phyloP scores from a whole-genome alignment of 1,140 invertebrate genomes.

The Cepaea nemoralis region DNA sequence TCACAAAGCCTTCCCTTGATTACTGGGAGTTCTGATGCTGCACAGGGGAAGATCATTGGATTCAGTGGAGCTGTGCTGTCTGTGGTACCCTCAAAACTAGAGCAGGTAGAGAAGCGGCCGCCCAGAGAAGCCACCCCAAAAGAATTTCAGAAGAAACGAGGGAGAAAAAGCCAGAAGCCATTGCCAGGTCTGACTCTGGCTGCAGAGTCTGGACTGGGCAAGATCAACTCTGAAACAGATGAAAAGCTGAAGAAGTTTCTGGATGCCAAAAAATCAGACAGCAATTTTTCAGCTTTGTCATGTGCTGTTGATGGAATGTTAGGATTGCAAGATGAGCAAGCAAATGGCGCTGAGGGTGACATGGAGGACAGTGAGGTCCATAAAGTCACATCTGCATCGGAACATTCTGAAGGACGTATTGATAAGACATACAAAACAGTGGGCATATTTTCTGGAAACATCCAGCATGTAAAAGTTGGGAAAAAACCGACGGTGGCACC shows the following conservation, averaged over 20 bases:
- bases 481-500: not conserved
- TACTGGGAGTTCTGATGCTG: not conserved
- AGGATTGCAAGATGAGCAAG: not conserved
- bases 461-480: conserved; percentile 28
- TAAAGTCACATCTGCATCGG: not conserved
- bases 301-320: not conserved
- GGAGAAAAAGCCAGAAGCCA: not conserved
- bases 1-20: not conserved
- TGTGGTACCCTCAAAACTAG: conserved; percentile 1
- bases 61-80: conserved; percentile 38
- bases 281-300: not conserved
- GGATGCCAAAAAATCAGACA: conserved; percentile 14
- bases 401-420: not conserved
- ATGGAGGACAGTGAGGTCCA: not conserved
- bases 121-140: not conserved
- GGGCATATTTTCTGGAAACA: conserved; percentile 32
- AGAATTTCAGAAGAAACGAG: conserved; percentile 17
- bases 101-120: not conserved
- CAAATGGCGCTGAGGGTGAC: not conserved
- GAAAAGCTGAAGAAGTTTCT: conserved; percentile 34
- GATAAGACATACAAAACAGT: conserved; percentile 20
- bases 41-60: conserved; percentile 18
- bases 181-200: not conserved
- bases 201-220: not conserved
- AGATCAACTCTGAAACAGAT: conserved; percentile 37